These are phyloP conservation scores for Theristicus caerulescens DNA, from an alignment of 2,113 vertebrate genomes.

Conservation along the genomic window DNA sequence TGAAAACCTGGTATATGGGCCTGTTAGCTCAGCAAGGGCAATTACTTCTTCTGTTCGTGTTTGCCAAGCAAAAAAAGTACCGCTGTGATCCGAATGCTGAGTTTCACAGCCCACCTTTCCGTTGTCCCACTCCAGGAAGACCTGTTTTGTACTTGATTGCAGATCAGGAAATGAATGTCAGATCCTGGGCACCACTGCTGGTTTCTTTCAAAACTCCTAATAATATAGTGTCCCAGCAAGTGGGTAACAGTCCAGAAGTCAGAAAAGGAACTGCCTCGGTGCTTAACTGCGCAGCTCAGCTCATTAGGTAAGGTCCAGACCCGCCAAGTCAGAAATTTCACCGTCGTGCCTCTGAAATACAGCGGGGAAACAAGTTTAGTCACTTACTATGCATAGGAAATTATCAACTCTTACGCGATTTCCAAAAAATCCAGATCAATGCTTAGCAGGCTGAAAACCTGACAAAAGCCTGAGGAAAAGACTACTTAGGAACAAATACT, in stretches of 20 bases:
- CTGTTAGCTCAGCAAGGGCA: neutral
- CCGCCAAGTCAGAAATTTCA: neutral
- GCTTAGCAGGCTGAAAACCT: neutral
- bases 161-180: neutral
- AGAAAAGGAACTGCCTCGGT: neutral
- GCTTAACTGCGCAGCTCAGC: neutral
- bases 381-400: fast-evolving
- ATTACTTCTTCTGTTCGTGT: fast-evolving
- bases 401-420: fast-evolving
- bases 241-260: neutral
- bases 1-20: neutral
- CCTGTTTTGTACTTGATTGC: neutral
- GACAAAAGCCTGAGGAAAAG: neutral
- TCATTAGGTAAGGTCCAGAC: neutral
- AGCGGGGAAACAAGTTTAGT: neutral
- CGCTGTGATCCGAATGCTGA: neutral
- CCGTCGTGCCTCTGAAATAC: neutral
- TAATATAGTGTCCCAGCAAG: neutral
- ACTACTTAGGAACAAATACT: neutral
- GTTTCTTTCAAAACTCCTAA: neutral
- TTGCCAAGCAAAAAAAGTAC: neutral
- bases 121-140: neutral
- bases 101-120: neutral
- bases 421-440: neutral
- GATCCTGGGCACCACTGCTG: neutral